Evolutionary conservation across 2,888 invertebrate genomes (phyloP), one percentile per base, ranked within the genome.

Genomic region (Linnaemya tessellans): DNA sequence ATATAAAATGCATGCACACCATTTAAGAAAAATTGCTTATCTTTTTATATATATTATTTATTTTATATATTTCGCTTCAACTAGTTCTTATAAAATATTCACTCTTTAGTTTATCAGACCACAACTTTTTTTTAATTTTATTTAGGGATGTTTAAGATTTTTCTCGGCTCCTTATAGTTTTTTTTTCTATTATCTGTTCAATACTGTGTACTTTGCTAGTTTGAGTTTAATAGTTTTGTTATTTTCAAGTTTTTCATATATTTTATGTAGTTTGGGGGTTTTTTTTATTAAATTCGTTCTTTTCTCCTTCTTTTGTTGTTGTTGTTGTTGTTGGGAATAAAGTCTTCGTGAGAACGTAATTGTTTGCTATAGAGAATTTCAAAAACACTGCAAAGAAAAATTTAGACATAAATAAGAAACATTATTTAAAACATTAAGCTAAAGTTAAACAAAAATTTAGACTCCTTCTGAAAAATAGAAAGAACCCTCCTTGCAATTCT

Each of bases 71-170:
- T 22, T 65, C 71, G 78, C 30, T 78, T 18, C 67, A 60, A 62
- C 58, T 81, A 81, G 73, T 81, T 79, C 74, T 85, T 85, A 85
- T 60, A 84, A 85, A 82, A 85, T 85, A 85, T 82, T 85, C 85
- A 85, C 85, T 85, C 85, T 85, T 85, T 82, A 77, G 25, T 75
- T 84, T 67, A 85, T 85, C 85, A 85, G 85, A 82, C 85, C 85
- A 85, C 85, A 85, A 85, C 79, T 82, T 82, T 82, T 81, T 64
- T 46, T 3, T 3, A 38, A 60, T 60, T 46, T 49, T 65, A 64
- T 71, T 75, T 80, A 79, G 73, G 43, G 75, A 73, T 75, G 60
- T 77, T 68, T 70, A 74, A 46, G 43, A 18, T 25, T 8, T 58
- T 46, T 43, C 10, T 30, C 18, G 5, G 1, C 15, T 70, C 49